A percentile compares a stretch with the other conserved stretches of the same genome.
Evolutionary conservation across 1,140 invertebrate genomes (phyloP).

Genomic region (Myzus persicae): DNA sequence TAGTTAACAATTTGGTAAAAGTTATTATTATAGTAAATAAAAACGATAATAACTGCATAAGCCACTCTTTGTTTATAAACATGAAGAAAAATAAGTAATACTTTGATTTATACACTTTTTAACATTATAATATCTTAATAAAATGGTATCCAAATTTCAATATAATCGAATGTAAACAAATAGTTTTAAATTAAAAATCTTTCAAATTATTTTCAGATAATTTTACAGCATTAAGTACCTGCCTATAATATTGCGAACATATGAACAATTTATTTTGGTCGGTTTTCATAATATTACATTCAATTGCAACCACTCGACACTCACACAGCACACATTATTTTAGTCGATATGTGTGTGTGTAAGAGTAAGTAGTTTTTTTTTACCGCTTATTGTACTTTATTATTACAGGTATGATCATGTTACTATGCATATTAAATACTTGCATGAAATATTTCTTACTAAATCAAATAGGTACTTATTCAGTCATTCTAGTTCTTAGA

Average conservation of each 20-base stretch:
- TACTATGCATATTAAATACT: not conserved
- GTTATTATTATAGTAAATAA: no score
- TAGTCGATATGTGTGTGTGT: not conserved
- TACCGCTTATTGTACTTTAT: not conserved
- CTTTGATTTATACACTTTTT: no score
- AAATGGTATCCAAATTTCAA: not conserved
- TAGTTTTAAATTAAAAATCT: not conserved
- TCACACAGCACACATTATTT: not conserved
- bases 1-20: not conserved
- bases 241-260: no score
- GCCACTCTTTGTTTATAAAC: no score
- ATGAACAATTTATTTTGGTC: not conserved
- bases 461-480: not conserved
- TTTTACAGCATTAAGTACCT: not conserved
- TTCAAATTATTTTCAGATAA: not conserved
- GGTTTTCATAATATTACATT: not conserved
- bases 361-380: not conserved
- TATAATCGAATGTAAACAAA: not conserved
- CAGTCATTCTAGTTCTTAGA: not conserved
- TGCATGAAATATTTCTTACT: not conserved
- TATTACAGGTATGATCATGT: no score
- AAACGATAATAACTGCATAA: no score
- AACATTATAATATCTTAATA: not conserved
- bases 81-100: no score
- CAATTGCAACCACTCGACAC: no score